Evolutionary conservation across 2,888 invertebrate species (phyloP).

Genomic region (Callyntrura guangdongensis): DNA sequence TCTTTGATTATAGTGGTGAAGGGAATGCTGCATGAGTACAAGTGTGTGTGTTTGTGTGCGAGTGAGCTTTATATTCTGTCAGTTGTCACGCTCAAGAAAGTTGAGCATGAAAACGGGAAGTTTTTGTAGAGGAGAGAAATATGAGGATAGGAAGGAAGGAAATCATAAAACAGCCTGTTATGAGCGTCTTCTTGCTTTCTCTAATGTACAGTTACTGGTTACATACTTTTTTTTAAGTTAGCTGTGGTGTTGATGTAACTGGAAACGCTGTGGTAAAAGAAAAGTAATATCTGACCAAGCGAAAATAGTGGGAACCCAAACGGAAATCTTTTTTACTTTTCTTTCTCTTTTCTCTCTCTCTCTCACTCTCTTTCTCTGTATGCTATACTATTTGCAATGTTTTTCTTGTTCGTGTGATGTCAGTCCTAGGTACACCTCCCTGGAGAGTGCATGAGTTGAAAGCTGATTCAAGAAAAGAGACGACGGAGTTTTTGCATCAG

Average conservation of each 20-base stretch:
- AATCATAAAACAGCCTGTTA: slow-evolving; percentile 73
- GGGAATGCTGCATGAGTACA: neutral
- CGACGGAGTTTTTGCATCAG: slow-evolving; percentile 11
- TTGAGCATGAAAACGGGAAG: slow-evolving; percentile 44
- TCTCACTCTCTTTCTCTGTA: neutral
- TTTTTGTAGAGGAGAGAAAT: slow-evolving; percentile 42
- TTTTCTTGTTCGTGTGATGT: slow-evolving; percentile 3
- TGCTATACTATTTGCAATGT: slow-evolving; percentile 1
- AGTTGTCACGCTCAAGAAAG: slow-evolving; percentile 52
- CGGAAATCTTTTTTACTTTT: slow-evolving; percentile 61
- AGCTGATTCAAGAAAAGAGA: slow-evolving; percentile 52
- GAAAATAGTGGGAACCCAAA: slow-evolving; percentile 59
- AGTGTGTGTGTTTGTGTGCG: neutral
- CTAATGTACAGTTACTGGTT: neutral
- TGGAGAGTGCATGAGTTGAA: slow-evolving; percentile 51
- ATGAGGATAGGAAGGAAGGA: slow-evolving; percentile 74
- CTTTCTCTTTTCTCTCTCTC: neutral
- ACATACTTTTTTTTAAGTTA: slow-evolving; percentile 19
- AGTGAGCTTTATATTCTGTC: slow-evolving; percentile 37
- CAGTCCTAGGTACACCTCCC: slow-evolving; percentile 49
- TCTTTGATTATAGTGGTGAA: slow-evolving; percentile 1
- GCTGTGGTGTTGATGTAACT: slow-evolving; percentile 3
- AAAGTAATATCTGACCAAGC: slow-evolving; percentile 67
- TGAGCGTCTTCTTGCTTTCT: slow-evolving; percentile 22
- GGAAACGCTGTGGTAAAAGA: slow-evolving; percentile 3